A percentile compares a stretch with the other conserved stretches of the same genome.
Evolutionary conservation across 1,140 invertebrate genomes (phyloP).

Genomic region (Ceratosolen fusciceps): DNA sequence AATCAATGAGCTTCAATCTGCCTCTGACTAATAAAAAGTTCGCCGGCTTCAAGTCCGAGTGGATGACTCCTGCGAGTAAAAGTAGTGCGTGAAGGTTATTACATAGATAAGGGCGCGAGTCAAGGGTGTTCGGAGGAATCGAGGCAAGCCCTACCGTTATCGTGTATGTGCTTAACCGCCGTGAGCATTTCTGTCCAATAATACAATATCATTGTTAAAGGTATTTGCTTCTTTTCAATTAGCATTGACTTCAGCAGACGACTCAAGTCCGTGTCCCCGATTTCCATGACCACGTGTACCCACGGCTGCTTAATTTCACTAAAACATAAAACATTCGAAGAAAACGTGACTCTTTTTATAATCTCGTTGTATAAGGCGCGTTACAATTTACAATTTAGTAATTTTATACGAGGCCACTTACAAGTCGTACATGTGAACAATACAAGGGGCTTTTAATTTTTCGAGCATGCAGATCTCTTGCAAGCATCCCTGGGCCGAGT

Average conservation of each 20-base stretch:
- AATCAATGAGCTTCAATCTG: slow-evolving; percentile 95
- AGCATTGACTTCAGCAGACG: slow-evolving; percentile 78
- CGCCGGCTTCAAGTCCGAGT: slow-evolving; percentile 96
- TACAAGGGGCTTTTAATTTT: slow-evolving; percentile 85
- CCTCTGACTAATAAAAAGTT: slow-evolving; percentile 94
- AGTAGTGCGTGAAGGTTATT: no score
- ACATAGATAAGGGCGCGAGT: no score
- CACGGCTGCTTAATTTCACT: slow-evolving; percentile 75
- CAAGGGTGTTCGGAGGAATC: no score
- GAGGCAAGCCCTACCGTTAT: slow-evolving; percentile 82
- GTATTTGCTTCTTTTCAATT: slow-evolving; percentile 74
- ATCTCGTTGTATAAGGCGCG: no score
- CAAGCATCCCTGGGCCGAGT: slow-evolving; percentile 83
- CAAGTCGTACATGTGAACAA: slow-evolving; percentile 92
- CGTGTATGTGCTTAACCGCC: slow-evolving; percentile 92
- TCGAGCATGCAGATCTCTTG: slow-evolving; percentile 93
- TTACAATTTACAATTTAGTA: no score
- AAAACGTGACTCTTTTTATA: no score
- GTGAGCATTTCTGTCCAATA: slow-evolving; percentile 96
- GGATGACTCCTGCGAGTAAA: slow-evolving; percentile 85
- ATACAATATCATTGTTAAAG: slow-evolving; percentile 83
- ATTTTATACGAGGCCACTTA: no score
- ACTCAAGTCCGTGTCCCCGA: slow-evolving; percentile 91
- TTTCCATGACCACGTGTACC: slow-evolving; percentile 92
- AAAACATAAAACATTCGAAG: no score